These are phyloP conservation scores for Capricornis sumatraensis DNA, from an alignment of 2,113 vertebrate species.

Conservation along the genomic window DNA sequence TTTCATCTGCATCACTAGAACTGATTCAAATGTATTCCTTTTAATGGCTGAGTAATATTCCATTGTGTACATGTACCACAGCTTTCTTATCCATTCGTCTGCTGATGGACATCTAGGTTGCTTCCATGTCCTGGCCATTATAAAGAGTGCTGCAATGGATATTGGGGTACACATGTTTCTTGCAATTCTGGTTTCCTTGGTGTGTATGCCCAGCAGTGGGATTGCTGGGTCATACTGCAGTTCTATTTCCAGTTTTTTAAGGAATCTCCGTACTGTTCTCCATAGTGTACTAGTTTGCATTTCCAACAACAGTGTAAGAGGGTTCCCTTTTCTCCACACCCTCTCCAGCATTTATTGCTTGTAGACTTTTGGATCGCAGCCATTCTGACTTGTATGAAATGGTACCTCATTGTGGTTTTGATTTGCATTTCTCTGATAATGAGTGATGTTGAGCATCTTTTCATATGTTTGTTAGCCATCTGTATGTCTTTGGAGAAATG, in stretches of 20 bases:
- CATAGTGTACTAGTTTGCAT: not conserved
- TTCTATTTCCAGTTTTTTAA: not conserved
- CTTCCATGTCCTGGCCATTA: not conserved
- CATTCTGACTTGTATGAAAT: not conserved
- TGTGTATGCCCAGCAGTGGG: not conserved
- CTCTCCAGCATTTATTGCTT: not conserved
- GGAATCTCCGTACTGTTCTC: not conserved
- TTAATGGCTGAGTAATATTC: not conserved
- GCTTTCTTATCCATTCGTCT: not conserved
- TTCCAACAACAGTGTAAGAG: not conserved
- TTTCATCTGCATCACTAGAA: not conserved
- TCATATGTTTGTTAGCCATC: not conserved
- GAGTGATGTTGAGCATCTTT: not conserved
- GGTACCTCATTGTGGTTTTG: not conserved
- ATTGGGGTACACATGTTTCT: not conserved
- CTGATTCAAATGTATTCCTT: not conserved
- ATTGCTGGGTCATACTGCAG: not conserved
- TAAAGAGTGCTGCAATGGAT: not conserved
- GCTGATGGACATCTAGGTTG: not conserved
- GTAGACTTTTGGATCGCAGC: not conserved
- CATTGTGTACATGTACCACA: not conserved
- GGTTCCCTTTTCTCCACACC: not conserved
- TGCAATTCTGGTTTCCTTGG: rapidly evolving
- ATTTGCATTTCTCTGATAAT: not conserved
- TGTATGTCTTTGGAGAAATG: not conserved